A percentile compares a stretch with the other conserved stretches of the same genome.
These are phyloP conservation scores for Artibeus lituratus DNA, from an alignment of 2,797 vertebrate genomes.

Conservation along the genomic window DNA sequence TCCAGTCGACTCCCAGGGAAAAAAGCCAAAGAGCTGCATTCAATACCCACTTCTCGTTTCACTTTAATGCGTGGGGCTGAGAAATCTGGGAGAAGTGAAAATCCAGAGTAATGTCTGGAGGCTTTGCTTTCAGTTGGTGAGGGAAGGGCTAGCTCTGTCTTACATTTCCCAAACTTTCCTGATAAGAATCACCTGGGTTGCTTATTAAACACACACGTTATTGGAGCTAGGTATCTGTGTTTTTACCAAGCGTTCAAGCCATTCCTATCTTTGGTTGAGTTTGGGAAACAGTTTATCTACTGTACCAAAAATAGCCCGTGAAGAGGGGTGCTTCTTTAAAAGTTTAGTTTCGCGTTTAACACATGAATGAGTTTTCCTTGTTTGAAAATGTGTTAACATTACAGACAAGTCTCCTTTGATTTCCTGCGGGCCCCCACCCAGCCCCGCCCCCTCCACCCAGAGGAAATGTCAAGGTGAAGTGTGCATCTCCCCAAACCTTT, in stretches of 20 bases:
- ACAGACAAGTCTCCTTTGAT: background rate
- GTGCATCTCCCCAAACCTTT: background rate
- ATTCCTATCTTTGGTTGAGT: slow-evolving; percentile 45
- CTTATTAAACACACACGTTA: slow-evolving; percentile 34
- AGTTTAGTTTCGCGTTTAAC: background rate
- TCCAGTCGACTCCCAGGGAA: background rate
- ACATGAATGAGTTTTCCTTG: background rate
- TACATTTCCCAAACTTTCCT: slow-evolving; percentile 22
- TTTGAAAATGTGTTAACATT: slow-evolving; percentile 14
- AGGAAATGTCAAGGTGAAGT: background rate
- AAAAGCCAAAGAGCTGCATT: background rate
- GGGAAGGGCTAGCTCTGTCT: background rate
- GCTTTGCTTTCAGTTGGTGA: background rate
- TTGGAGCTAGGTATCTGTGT: slow-evolving; percentile 12
- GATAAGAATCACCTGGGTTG: slow-evolving; percentile 58
- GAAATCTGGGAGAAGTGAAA: slow-evolving; percentile 45
- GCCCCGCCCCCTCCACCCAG: too few species aligned
- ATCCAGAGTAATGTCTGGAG: slow-evolving; percentile 1
- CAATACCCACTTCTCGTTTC: background rate
- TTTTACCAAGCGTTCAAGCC: slow-evolving; percentile 36
- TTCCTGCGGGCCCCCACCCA: background rate
- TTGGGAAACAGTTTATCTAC: slow-evolving; percentile 49
- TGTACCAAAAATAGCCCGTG: slow-evolving; percentile 29
- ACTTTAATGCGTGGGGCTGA: background rate
- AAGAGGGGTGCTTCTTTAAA: background rate